These are phyloP conservation scores for Solenopsis invicta DNA, from an alignment of 1,140 invertebrate genomes.

Conservation along the genomic window DNA sequence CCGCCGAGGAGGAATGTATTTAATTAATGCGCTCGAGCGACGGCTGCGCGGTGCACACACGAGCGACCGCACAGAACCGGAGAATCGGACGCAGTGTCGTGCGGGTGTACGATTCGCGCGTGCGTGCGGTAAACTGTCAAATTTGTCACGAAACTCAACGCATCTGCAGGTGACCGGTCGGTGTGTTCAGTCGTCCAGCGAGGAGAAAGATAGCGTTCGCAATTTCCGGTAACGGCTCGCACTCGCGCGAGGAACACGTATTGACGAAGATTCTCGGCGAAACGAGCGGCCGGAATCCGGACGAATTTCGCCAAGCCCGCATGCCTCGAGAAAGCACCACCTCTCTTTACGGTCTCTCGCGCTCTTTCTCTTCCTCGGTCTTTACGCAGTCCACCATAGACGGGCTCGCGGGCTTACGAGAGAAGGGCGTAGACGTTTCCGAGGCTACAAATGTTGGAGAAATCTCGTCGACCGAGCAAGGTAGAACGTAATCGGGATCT, in stretches of 20 bases:
- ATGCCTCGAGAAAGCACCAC: background rate
- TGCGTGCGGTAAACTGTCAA: constrained; percentile 59
- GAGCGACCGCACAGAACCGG: background rate
- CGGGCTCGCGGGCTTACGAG: constrained; percentile 61
- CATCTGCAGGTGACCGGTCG: constrained; percentile 14
- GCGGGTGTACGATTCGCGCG: background rate
- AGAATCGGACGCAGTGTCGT: background rate
- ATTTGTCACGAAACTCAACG: constrained; percentile 65
- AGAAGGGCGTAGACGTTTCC: constrained; percentile 73
- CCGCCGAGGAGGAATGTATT: constrained; percentile 60
- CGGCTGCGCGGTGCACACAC: constrained; percentile 19
- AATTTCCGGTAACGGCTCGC: constrained; percentile 73
- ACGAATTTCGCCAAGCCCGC: constrained; percentile 51
- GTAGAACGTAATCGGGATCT: constrained; percentile 52
- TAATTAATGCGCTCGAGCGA: constrained; percentile 70
- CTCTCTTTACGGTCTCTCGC: background rate
- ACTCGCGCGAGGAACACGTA: constrained; percentile 53
- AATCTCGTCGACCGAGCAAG: constrained; percentile 62
- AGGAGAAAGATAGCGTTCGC: constrained; percentile 49
- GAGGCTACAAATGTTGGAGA: constrained; percentile 60
- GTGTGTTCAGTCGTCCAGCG: constrained; percentile 1
- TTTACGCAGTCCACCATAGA: background rate
- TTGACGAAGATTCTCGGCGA: constrained; percentile 57
- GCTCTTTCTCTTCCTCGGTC: background rate
- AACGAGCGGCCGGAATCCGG: constrained; percentile 51